Evolutionary conservation across 1,140 invertebrate species (phyloP), one percentile per base, ranked within the genome.

Genomic region (Aphelenchoides avenae): DNA sequence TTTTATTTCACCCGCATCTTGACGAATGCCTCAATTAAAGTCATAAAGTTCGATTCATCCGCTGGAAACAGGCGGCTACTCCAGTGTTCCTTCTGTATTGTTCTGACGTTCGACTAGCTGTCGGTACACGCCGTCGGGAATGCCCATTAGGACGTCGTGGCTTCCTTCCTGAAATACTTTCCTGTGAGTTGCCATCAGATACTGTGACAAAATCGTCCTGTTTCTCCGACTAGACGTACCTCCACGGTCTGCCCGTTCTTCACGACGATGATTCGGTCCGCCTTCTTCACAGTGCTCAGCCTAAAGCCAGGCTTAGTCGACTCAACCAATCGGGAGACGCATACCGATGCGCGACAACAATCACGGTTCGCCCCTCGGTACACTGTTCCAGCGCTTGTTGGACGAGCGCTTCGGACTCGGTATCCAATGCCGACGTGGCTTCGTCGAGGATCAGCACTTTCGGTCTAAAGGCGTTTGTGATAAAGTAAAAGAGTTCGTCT

Each of bases 281-380:
- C 78, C 41, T 73, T 68, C 58, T 76, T 63, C 2, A 77, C 70
- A 11, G 81, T 82, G 36, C 79, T 80, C 22, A 82, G 70, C 27
- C 68, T n/a, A 70, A 57, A 33, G 56, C 7, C 71, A 46, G 2
- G 71, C 65, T n/a, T 40, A 47, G 1, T 64, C 64, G 24, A 59
- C 54, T 9, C 69, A 40, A 22, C 71, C 69, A n/a, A 70, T 51
- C 5, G 69, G 64, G 33, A 68, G 40, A 68, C 33, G 33, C 69
- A 66, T 27, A 60, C 27, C 81, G 59, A 64, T 82, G 81, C 15
- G 81, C 81, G 50, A 82, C 82, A 11, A 80, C 74, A 36, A 82
- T 77, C 0, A 82, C 80, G n/a, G 81, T 79, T 24, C 79, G 61
- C 15, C 79, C 80, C 31, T 75, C 56, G 11, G 70, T 36, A 42